Conservation (phyloP, 2,888 invertebrate species). For the Stenurella melanura region DNA sequence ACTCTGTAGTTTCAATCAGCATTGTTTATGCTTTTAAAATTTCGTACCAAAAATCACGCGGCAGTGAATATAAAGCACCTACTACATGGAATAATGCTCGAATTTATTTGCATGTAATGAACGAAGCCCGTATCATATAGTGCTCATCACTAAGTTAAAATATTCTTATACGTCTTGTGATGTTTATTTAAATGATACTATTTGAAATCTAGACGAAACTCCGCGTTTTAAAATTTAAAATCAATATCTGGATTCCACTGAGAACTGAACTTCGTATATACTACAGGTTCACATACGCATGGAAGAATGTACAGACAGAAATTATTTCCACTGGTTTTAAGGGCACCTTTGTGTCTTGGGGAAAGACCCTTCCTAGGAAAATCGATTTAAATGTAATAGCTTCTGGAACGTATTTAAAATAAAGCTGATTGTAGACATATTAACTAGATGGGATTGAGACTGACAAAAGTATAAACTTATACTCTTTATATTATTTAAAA, state of each 20-base stretch:
- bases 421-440: conserved; percentile 10
- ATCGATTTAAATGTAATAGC: conserved; percentile 24
- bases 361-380: conserved; percentile 34
- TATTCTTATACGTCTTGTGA: neutral
- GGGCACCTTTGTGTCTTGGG: conserved; percentile 34
- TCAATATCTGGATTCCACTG: conserved; percentile 32
- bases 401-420: neutral
- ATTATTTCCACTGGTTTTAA: conserved; percentile 33
- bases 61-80: too few species aligned
- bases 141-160: neutral
- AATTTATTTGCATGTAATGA: too few species aligned
- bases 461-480: too few species aligned
- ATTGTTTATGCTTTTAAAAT: too few species aligned
- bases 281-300: conserved; percentile 14
- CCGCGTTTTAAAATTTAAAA: conserved; percentile 37
- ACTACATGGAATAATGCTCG: too few species aligned
- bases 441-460: neutral
- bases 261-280: conserved; percentile 1
- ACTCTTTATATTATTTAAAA: too few species aligned
- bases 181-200: conserved; percentile 27
- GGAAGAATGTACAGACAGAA: conserved; percentile 27
- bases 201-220: conserved; percentile 33
- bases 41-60: too few species aligned
- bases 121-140: neutral
- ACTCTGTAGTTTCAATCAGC: too few species aligned